These are phyloP conservation scores for Limonius californicus DNA, from an alignment of 1,140 invertebrate species.

Conservation along the genomic window DNA sequence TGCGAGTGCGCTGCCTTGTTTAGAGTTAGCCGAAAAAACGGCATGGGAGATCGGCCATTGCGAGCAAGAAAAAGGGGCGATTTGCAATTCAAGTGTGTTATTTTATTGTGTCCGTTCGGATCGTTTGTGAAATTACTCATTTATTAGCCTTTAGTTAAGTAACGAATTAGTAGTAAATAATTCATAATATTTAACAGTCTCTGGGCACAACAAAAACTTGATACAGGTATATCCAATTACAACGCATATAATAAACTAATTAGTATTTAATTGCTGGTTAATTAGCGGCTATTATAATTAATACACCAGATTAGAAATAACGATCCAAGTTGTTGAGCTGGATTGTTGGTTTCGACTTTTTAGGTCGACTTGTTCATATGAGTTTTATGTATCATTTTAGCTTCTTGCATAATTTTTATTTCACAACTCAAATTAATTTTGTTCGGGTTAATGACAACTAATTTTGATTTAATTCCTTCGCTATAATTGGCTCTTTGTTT, in stretches of 20 bases:
- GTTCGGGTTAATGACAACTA: neutral
- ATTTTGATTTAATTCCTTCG: neutral
- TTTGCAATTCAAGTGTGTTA: too few species aligned
- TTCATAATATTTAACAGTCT: too few species aligned
- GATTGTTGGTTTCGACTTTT: neutral
- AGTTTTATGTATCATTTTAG: neutral
- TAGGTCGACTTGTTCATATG: neutral
- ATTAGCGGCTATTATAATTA: neutral
- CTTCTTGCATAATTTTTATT: neutral
- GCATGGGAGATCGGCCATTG: too few species aligned
- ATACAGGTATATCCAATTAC: neutral
- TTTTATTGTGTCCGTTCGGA: too few species aligned
- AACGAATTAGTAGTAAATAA: too few species aligned
- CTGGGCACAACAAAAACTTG: too few species aligned
- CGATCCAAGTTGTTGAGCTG: neutral
- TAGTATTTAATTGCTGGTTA: conserved; percentile 1
- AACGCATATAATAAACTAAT: neutral
- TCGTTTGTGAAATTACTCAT: too few species aligned
- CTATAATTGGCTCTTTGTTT: neutral
- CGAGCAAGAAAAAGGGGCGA: too few species aligned
- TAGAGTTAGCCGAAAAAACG: too few species aligned
- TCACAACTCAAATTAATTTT: neutral
- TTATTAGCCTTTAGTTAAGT: too few species aligned
- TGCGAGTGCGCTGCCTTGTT: too few species aligned
- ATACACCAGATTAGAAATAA: neutral